Conservation (phyloP, 2,797 vertebrate species). For the Sciurus carolinensis region DNA sequence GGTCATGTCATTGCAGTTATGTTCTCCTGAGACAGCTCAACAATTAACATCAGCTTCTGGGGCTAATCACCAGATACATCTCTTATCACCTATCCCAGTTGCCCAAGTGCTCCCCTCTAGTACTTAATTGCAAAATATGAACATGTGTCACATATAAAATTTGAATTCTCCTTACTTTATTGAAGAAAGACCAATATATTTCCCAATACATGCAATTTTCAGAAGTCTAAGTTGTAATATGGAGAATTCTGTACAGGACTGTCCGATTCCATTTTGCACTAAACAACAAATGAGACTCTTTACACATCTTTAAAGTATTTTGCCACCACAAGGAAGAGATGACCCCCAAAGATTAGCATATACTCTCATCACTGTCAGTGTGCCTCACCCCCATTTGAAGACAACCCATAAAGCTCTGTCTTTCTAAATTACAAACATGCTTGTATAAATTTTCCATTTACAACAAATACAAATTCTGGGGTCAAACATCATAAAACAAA, state of each 20-base stretch:
- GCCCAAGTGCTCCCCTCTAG: neutral
- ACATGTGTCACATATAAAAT: constrained; percentile 40
- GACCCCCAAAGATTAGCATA: constrained; percentile 85
- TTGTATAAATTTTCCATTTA: constrained; percentile 40
- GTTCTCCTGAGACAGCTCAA: neutral
- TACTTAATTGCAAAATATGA: constrained; percentile 74
- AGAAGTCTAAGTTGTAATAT: constrained; percentile 59
- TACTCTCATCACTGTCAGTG: constrained; percentile 78
- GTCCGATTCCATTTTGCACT: constrained; percentile 69
- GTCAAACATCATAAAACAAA: constrained; percentile 66
- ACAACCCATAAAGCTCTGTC: constrained; percentile 72
- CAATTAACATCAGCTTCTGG: constrained; percentile 20
- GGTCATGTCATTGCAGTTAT: neutral
- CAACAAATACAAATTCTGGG: constrained; percentile 43
- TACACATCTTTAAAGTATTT: constrained; percentile 78
- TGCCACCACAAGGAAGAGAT: constrained; percentile 85
- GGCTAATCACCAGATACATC: constrained; percentile 61
- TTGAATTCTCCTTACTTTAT: constrained; percentile 59
- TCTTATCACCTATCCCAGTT: constrained; percentile 3
- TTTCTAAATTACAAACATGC: constrained; percentile 41
- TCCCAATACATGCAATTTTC: constrained; percentile 26
- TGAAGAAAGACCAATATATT: constrained; percentile 29
- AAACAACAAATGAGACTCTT: constrained; percentile 80
- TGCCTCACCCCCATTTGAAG: constrained; percentile 34
- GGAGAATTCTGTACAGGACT: constrained; percentile 61